A percentile compares a stretch with the other conserved stretches of the same genome.
phyloP scores from a whole-genome alignment of 2,797 vertebrate genomes.

The Ceyx erithaca region DNA sequence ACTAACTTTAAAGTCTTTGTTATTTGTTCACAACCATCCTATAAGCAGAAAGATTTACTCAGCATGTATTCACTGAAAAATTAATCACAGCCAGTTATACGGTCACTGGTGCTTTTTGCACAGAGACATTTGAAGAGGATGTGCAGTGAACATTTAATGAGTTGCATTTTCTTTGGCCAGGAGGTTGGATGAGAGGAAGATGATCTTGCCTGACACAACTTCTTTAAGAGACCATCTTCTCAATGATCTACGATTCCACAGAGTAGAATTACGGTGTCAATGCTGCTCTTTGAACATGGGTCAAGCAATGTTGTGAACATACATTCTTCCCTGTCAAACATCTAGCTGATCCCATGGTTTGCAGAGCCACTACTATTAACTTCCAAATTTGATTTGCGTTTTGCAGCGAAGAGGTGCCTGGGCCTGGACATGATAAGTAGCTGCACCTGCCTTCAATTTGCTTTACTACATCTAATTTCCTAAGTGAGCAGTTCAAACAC shows the following conservation, averaged over 20 bases:
- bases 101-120: background rate
- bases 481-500: background rate
- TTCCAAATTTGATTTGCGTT: constrained; percentile 64
- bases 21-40: background rate
- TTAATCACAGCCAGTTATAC: no score
- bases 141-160: constrained; percentile 36
- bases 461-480: constrained; percentile 46
- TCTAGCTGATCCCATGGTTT: constrained; percentile 34
- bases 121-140: constrained; percentile 5
- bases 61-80: background rate
- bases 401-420: constrained; percentile 28
- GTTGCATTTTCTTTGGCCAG: background rate
- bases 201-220: constrained; percentile 60
- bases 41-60: constrained; percentile 23
- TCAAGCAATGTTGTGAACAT: constrained; percentile 19
- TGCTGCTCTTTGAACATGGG: constrained; percentile 44
- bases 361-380: constrained; percentile 4
- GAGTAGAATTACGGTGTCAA: constrained; percentile 49
- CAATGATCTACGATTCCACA: constrained; percentile 45
- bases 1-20: constrained; percentile 4
- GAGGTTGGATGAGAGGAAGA: constrained; percentile 42
- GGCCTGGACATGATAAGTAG: background rate
- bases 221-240: constrained; percentile 67
- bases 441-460: constrained; percentile 59
- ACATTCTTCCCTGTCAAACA: constrained; percentile 47